phyloP scores from a whole-genome alignment of 2,888 invertebrate species.

The Cryptocheilus praepositus region DNA sequence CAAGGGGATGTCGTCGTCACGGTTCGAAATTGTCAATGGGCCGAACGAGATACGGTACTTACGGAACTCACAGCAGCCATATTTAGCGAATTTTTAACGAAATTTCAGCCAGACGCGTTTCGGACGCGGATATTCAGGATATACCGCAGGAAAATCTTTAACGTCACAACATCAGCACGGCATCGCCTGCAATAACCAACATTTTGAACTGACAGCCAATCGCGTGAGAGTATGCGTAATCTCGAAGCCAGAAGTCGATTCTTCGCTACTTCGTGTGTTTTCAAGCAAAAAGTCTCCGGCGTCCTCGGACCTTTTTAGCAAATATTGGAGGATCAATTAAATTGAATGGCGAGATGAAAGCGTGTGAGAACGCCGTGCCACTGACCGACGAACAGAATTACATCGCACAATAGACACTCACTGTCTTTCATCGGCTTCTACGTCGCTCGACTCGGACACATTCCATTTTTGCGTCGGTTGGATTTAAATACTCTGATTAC shows the following conservation, averaged over 20 bases:
- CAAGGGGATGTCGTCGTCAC: conserved; percentile 38
- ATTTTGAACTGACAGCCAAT: conserved; percentile 71
- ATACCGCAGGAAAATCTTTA: conserved; percentile 63
- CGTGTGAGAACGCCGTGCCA: not conserved
- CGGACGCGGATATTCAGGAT: conserved; percentile 26
- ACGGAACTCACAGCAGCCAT: conserved; percentile 69
- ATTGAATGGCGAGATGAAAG: conserved; percentile 20
- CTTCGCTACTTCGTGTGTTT: conserved; percentile 47
- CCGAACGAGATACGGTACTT: conserved; percentile 42
- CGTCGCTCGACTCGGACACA: not conserved
- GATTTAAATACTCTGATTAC: conserved; percentile 35
- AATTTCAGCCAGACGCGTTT: conserved; percentile 26
- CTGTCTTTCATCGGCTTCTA: not conserved
- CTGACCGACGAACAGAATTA: conserved; percentile 19
- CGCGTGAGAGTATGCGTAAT: conserved; percentile 55
- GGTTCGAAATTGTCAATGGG: conserved; percentile 19
- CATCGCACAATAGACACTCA: not conserved
- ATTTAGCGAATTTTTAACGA: conserved; percentile 35
- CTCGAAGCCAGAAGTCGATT: conserved; percentile 60
- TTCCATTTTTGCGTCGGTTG: not conserved
- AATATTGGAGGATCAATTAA: conserved; percentile 13
- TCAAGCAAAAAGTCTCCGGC: conserved; percentile 39
- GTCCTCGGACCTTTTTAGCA: conserved; percentile 22
- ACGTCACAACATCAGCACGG: conserved; percentile 68
- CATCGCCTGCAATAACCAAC: conserved; percentile 70